A percentile compares a stretch with the other conserved stretches of the same genome.
Conservation (phyloP, 2,797 vertebrate species). For the Danio albolineatus region DNA sequence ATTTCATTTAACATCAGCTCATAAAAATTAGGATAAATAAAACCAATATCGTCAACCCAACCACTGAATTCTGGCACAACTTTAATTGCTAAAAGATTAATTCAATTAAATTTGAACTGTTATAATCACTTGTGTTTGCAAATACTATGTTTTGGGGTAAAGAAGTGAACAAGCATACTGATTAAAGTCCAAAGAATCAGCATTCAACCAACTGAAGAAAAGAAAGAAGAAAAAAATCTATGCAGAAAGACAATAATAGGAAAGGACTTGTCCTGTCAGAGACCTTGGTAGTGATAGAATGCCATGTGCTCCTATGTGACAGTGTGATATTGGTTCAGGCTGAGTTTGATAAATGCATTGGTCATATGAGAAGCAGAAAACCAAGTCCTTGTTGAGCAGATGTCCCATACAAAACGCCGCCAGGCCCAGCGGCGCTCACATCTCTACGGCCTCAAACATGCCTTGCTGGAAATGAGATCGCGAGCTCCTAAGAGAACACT, state of each 20-base stretch:
- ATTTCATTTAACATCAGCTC: too few species aligned
- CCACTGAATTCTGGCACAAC: too few species aligned
- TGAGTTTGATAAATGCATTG: constrained; percentile 81
- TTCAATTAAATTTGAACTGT: too few species aligned
- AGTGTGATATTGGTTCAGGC: constrained; percentile 80
- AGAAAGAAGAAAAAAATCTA: constrained; percentile 64
- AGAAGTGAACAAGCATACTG: not conserved
- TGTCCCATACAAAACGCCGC: constrained; percentile 30
- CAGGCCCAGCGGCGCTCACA: not conserved
- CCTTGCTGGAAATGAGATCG: constrained; percentile 22
- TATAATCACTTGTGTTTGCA: not conserved
- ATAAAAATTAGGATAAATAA: too few species aligned
- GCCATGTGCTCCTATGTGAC: constrained; percentile 78
- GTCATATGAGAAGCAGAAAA: constrained; percentile 73
- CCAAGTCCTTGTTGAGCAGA: constrained; percentile 39
- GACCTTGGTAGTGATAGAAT: constrained; percentile 80
- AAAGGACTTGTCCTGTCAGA: constrained; percentile 81
- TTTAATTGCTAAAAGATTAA: too few species aligned
- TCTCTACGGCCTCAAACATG: constrained; percentile 4
- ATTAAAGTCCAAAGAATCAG: constrained; percentile 7
- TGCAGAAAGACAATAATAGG: constrained; percentile 72
- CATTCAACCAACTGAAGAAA: constrained; percentile 27
- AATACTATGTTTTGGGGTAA: not conserved
- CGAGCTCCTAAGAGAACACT: constrained; percentile 1
- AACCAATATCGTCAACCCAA: too few species aligned